A percentile compares a stretch with the other conserved stretches of the same genome.
Evolutionary conservation across 30 jellyfish, hydroid and myxozoan species (phyloP).

Genomic region (Aurelia sp.): DNA sequence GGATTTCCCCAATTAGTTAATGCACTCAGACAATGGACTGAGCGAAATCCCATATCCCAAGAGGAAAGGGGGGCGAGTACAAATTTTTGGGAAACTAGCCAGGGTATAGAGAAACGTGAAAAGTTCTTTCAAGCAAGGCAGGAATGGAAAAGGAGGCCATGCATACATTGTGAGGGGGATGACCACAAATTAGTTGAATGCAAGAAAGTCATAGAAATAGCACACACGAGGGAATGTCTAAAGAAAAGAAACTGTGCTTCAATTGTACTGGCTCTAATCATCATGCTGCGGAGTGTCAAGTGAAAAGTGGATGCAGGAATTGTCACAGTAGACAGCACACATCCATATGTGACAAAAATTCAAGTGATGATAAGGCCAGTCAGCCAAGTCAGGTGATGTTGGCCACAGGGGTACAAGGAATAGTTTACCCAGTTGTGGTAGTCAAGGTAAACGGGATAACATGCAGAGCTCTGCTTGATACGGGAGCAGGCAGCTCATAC

Average conservation of each 20-base stretch:
- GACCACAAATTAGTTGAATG: constrained; percentile 41
- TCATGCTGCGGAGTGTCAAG: constrained; percentile 60
- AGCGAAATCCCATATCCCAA: too few relatives aligned
- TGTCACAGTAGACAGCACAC: constrained; percentile 69
- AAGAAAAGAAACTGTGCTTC: constrained; percentile 43
- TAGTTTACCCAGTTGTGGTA: constrained; percentile 49
- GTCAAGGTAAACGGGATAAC: constrained; percentile 53
- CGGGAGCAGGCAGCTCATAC: constrained; percentile 82
- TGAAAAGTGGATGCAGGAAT: constrained; percentile 51
- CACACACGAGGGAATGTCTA: constrained; percentile 33
- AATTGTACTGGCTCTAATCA: constrained; percentile 70
- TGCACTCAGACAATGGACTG: too few relatives aligned
- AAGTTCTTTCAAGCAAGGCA: too few relatives aligned
- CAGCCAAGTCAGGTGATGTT: constrained; percentile 32
- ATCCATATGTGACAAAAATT: constrained; percentile 52
- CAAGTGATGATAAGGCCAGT: constrained; percentile 33
- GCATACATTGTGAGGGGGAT: constrained; percentile 46
- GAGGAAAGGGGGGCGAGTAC: too few relatives aligned
- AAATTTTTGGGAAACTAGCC: too few relatives aligned
- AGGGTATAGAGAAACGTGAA: too few relatives aligned
- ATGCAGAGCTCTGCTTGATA: constrained; percentile 73
- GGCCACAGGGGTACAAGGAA: constrained; percentile 45
- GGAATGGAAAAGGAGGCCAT: too few relatives aligned
- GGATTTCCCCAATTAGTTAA: too few relatives aligned
- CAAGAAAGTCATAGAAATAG: constrained; percentile 35